Evolutionary conservation across 2,888 invertebrate species (phyloP).

Genomic region (Hydrotaea diabolus): DNA sequence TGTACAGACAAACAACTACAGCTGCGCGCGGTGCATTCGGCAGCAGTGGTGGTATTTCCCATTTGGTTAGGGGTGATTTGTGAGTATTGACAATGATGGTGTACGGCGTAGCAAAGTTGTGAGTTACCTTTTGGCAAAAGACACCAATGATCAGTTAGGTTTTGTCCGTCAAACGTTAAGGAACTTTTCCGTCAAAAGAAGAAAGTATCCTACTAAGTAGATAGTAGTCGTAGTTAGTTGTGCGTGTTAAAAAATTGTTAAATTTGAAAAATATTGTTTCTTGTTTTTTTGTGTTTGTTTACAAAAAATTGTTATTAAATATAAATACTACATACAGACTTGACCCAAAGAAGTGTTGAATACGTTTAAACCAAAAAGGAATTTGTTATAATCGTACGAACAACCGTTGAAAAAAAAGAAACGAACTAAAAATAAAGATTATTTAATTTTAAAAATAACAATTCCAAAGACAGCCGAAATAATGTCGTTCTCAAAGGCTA

Average conservation of each 20-base stretch:
- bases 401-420: constrained; percentile 1
- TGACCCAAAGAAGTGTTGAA: constrained; percentile 40
- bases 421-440: constrained; percentile 41
- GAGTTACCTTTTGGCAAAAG: constrained; percentile 60
- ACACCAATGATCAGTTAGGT: constrained; percentile 73
- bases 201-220: constrained; percentile 59
- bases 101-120: constrained; percentile 33
- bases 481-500: constrained; percentile 80
- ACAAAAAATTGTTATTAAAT: constrained; percentile 68
- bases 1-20: constrained; percentile 45
- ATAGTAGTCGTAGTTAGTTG: constrained; percentile 55
- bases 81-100: neutral
- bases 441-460: constrained; percentile 16
- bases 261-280: constrained; percentile 55
- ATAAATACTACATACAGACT: constrained; percentile 32
- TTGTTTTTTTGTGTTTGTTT: constrained; percentile 63
- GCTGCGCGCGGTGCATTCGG: constrained; percentile 20
- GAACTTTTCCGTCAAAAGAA: constrained; percentile 70
- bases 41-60: constrained; percentile 9
- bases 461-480: constrained; percentile 31
- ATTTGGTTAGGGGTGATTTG: constrained; percentile 56
- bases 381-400: neutral
- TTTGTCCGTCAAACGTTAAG: constrained; percentile 75
- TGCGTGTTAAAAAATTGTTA: constrained; percentile 43
- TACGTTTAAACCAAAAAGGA: constrained; percentile 2